A percentile compares a stretch with the other conserved stretches of the same genome.
Conservation (phyloP, 2,888 invertebrate species). For the Coelopa pilipes region DNA sequence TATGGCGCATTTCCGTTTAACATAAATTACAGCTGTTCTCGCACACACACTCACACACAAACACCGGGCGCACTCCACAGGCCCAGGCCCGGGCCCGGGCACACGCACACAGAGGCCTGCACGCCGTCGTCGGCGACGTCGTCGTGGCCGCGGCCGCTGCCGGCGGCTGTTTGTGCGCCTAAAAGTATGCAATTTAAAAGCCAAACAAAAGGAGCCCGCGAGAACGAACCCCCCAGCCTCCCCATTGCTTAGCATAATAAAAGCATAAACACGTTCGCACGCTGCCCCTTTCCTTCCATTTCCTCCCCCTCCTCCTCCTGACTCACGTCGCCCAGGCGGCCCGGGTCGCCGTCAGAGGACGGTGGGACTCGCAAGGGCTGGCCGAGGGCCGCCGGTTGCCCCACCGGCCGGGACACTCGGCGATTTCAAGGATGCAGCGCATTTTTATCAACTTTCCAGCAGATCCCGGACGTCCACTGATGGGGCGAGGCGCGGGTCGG, state of each 20-base stretch:
- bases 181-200: slow-evolving; percentile 39
- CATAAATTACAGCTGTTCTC: slow-evolving; percentile 41
- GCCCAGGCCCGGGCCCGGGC: too few relatives aligned
- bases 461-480: too few relatives aligned
- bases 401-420: too few relatives aligned
- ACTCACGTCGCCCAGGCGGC: not conserved
- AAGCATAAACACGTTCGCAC: slow-evolving; percentile 41
- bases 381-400: slow-evolving; percentile 12
- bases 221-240: not conserved
- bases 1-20: slow-evolving; percentile 43
- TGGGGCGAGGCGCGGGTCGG: not conserved
- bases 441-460: too few relatives aligned
- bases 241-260: slow-evolving; percentile 39
- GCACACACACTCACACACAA: slow-evolving; percentile 36
- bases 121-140: too few relatives aligned
- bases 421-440: too few relatives aligned
- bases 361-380: not conserved
- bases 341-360: not conserved
- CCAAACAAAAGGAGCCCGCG: slow-evolving; percentile 13
- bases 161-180: slow-evolving; percentile 28
- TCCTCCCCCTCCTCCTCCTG: too few relatives aligned
- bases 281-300: not conserved
- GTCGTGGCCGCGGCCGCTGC: not conserved
- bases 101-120: too few relatives aligned
- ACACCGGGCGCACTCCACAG: not conserved